These are phyloP conservation scores for Drosophila koepferae DNA, from an alignment of 2,888 invertebrate species.

Conservation along the genomic window DNA sequence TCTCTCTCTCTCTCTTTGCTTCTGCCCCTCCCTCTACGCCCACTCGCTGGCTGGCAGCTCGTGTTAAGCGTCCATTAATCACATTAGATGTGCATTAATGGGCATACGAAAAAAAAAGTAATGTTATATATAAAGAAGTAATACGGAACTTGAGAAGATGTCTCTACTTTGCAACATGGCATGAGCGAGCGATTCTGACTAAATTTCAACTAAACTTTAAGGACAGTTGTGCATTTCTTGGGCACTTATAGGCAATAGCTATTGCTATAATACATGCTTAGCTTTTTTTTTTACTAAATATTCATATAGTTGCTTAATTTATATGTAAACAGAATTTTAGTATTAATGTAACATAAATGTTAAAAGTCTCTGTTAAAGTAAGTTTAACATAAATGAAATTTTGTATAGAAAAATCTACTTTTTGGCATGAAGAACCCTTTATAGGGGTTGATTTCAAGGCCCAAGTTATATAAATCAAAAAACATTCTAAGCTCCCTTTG, in stretches of 20 bases:
- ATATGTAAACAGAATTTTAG: background rate
- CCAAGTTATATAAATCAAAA: background rate
- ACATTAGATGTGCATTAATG: slow-evolving; percentile 77
- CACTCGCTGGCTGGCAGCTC: slow-evolving; percentile 58
- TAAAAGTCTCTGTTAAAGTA: background rate
- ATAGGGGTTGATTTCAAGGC: background rate
- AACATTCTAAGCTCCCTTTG: too few species aligned
- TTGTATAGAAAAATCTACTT: too few species aligned
- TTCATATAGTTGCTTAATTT: background rate
- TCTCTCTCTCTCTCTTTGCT: background rate
- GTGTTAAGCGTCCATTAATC: slow-evolving; percentile 82
- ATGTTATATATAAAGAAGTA: background rate
- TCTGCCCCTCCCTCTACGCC: slow-evolving; percentile 31
- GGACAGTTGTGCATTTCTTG: background rate
- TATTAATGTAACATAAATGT: background rate
- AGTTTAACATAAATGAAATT: background rate
- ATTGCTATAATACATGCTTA: background rate
- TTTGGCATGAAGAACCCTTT: too few species aligned
- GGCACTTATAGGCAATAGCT: background rate
- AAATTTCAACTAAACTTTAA: background rate
- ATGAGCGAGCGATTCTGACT: background rate
- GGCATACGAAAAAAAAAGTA: background rate
- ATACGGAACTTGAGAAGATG: slow-evolving; percentile 2
- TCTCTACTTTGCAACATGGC: background rate
- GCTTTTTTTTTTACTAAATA: background rate